phyloP scores from a whole-genome alignment of 2,888 invertebrate species.

The Leptothorax acervorum region DNA sequence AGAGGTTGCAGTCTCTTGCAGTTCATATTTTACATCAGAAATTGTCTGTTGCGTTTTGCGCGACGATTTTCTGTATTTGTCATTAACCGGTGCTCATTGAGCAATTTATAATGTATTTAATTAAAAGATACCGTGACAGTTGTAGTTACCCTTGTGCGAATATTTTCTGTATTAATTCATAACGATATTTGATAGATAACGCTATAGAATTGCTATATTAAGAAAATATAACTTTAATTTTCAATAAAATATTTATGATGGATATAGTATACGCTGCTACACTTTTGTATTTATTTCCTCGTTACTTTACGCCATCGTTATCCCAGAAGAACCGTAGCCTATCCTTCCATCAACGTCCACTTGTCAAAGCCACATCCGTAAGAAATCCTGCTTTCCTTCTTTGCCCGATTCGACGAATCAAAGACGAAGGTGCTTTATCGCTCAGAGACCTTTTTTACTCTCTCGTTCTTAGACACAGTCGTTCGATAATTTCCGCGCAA shows the following conservation, averaged over 20 bases:
- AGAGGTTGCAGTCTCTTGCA: neutral
- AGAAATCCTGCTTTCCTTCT: conserved; percentile 23
- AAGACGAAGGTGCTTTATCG: conserved; percentile 62
- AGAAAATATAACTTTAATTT: neutral
- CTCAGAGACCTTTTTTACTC: conserved; percentile 24
- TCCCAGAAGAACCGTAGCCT: neutral
- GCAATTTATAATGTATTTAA: neutral
- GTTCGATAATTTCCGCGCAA: conserved; percentile 74
- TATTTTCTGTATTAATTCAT: neutral
- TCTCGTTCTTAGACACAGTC: conserved; percentile 63
- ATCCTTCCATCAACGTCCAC: conserved; percentile 26
- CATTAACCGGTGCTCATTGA: neutral
- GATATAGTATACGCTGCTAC: neutral
- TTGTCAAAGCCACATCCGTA: conserved; percentile 24
- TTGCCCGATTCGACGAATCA: conserved; percentile 11
- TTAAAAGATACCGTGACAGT: neutral
- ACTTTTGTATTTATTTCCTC: neutral
- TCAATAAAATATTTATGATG: neutral
- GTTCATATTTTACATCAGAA: neutral
- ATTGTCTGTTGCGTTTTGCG: neutral
- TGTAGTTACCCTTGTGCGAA: neutral
- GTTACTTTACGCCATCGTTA: neutral
- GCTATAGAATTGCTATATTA: neutral
- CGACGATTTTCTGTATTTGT: neutral
- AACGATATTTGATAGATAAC: neutral